phyloP scores from a whole-genome alignment of 2,113 vertebrate species.

The Etheostoma spectabile region DNA sequence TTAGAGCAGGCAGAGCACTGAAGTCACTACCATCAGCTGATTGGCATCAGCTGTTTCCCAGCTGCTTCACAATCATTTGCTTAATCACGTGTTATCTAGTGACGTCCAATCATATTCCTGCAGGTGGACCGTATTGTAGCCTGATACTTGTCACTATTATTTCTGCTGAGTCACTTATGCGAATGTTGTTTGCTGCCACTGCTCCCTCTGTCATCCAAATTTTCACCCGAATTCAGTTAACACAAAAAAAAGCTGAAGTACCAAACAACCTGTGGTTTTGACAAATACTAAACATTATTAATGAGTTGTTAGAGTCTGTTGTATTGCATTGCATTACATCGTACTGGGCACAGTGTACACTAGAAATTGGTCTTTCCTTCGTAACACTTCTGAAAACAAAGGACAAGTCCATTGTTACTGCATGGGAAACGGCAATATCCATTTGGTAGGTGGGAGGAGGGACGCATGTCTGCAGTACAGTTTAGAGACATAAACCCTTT shows the following conservation, averaged over 20 bases:
- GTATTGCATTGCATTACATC: constrained; percentile 1
- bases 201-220: not conserved
- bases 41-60: constrained; percentile 1
- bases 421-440: constrained; percentile 19
- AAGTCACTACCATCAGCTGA: not conserved
- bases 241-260: not conserved
- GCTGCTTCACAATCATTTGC: not conserved
- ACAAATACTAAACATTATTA: constrained; percentile 5
- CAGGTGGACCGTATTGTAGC: not conserved
- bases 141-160: not conserved
- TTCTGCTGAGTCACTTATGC: not conserved
- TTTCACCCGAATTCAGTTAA: not conserved
- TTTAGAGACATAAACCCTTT: not conserved
- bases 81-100: not conserved
- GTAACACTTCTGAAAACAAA: constrained; percentile 18
- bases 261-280: not conserved
- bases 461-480: not conserved
- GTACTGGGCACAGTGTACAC: constrained; percentile 11
- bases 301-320: constrained; percentile 11
- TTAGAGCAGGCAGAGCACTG: not conserved
- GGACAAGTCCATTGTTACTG: constrained; percentile 35
- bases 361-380: constrained; percentile 26
- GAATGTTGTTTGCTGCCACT: not conserved
- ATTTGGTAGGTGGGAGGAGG: constrained; percentile 22
- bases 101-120: not conserved